These are phyloP conservation scores for Drosophila leonis DNA, from an alignment of 2,888 invertebrate species.

Conservation along the genomic window DNA sequence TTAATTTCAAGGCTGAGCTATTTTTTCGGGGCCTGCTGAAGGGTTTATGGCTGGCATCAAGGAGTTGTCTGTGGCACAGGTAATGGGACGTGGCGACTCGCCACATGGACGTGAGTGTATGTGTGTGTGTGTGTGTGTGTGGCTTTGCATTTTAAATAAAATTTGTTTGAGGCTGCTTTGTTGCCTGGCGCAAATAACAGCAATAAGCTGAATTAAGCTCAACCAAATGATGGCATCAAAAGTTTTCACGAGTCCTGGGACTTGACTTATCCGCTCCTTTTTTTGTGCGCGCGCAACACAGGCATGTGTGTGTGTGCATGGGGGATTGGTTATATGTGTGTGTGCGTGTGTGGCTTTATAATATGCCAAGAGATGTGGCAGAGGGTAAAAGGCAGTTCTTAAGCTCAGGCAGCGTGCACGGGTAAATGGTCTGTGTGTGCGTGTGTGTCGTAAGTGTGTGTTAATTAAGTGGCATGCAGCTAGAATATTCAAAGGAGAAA, in stretches of 20 bases:
- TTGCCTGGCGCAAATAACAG: constrained; percentile 66
- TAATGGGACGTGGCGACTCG: constrained; percentile 53
- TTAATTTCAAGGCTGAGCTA: constrained; percentile 82
- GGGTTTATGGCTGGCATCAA: constrained; percentile 62
- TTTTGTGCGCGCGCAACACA: constrained; percentile 28
- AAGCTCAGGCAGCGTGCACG: constrained; percentile 44
- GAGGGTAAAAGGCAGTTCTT: constrained; percentile 12
- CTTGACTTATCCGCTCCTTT: constrained; percentile 32
- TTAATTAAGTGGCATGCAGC: constrained; percentile 59
- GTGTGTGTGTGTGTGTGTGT: constrained; percentile 29
- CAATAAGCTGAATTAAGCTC: constrained; percentile 75
- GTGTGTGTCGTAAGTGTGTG: constrained; percentile 20
- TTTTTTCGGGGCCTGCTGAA: constrained; percentile 52
- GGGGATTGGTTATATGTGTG: constrained; percentile 19
- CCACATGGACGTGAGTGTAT: constrained; percentile 18
- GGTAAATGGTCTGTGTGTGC: constrained; percentile 43
- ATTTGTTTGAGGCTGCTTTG: constrained; percentile 57
- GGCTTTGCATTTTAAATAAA: constrained; percentile 72
- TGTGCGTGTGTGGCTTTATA: constrained; percentile 37
- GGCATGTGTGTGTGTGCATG: constrained; percentile 22
- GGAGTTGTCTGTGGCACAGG: constrained; percentile 60
- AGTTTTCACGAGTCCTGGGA: constrained; percentile 62
- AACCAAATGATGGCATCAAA: constrained; percentile 67
- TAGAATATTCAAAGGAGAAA: constrained; percentile 16
- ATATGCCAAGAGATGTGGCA: constrained; percentile 18